Evolutionary conservation across 2,888 invertebrate genomes (phyloP).

Genomic region (Synergus gifuensis): DNA sequence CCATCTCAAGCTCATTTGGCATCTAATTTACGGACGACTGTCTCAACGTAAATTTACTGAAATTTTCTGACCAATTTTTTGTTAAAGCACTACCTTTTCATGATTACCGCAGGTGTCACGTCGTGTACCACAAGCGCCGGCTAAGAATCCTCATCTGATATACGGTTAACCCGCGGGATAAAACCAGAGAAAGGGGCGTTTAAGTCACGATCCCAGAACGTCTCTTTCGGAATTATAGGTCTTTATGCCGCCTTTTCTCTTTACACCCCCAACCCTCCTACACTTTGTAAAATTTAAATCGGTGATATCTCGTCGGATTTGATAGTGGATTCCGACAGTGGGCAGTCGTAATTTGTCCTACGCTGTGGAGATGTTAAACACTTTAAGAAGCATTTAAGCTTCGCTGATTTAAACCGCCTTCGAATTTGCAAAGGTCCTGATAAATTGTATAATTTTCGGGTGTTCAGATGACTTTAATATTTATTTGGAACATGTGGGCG

Average conservation of each 20-base stretch:
- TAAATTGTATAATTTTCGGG: background rate
- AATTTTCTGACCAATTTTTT: conserved; percentile 40
- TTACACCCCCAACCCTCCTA: background rate
- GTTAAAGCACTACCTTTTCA: background rate
- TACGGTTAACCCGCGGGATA: conserved; percentile 23
- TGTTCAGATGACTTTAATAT: background rate
- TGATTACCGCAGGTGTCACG: conserved; percentile 1
- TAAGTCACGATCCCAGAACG: background rate
- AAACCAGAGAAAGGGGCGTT: conserved; percentile 3
- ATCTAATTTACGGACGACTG: conserved; percentile 59
- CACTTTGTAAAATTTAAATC: background rate
- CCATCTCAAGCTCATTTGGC: conserved; percentile 51
- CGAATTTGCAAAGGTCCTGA: conserved; percentile 1
- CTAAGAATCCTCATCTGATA: conserved; percentile 18
- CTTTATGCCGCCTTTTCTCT: background rate
- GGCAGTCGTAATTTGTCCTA: conserved; percentile 11
- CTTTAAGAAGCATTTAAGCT: conserved; percentile 9
- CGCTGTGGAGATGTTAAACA: background rate
- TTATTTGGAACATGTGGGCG: background rate
- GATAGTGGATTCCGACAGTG: background rate
- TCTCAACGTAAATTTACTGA: conserved; percentile 55
- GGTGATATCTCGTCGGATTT: conserved; percentile 9
- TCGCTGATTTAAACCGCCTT: background rate
- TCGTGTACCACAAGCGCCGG: conserved; percentile 1
- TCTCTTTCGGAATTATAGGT: conserved; percentile 21